These are phyloP conservation scores for Dolichopus griseipennis DNA, from an alignment of 2,888 invertebrate species.

Conservation along the genomic window DNA sequence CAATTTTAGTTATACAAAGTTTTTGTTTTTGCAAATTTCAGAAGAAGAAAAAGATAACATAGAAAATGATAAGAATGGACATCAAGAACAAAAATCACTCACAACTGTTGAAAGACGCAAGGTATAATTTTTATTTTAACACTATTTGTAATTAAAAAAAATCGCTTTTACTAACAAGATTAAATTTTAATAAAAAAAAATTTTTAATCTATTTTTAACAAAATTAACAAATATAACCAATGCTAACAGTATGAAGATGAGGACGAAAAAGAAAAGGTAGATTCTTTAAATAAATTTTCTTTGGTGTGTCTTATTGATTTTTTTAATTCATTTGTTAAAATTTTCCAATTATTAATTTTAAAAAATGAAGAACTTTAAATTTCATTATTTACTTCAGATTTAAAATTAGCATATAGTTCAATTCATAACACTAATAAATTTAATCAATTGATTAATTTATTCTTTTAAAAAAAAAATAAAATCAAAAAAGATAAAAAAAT, in stretches of 20 bases:
- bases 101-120: constrained; percentile 73
- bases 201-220: not conserved
- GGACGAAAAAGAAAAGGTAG: constrained; percentile 1
- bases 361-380: no score
- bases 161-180: not conserved
- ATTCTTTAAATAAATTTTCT: not conserved
- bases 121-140: constrained; percentile 34
- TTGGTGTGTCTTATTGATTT: no score
- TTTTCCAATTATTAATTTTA: no score
- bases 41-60: constrained; percentile 26
- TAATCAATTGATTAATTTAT: no score
- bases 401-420: no score
- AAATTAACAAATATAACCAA: not conserved
- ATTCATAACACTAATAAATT: no score
- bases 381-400: no score
- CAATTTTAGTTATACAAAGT: constrained; percentile 10
- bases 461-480: no score
- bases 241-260: not conserved
- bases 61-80: constrained; percentile 21
- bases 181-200: no score
- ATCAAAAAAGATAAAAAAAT: no score
- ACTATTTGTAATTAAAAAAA: not conserved
- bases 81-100: constrained; percentile 61
- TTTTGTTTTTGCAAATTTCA: constrained; percentile 20
- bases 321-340: no score